phyloP scores from a whole-genome alignment of 2,888 invertebrate genomes.

The Polylopha cassiicola region DNA sequence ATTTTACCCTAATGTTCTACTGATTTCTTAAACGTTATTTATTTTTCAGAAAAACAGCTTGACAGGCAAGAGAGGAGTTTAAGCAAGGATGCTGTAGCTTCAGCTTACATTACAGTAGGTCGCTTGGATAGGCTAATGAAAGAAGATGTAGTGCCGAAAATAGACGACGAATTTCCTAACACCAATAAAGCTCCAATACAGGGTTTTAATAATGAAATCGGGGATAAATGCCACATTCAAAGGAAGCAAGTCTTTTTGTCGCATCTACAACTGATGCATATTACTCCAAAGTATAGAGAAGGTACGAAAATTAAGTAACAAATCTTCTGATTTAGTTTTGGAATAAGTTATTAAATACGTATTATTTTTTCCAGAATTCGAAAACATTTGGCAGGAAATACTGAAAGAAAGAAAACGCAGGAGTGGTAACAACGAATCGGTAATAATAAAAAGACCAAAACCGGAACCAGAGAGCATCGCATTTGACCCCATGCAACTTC shows the following conservation, averaged over 20 bases:
- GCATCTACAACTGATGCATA: conserved; percentile 74
- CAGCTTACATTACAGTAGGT: conserved; percentile 64
- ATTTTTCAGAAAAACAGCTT: conserved; percentile 70
- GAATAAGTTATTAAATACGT: not conserved
- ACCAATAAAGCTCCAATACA: conserved; percentile 35
- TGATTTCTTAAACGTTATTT: not conserved
- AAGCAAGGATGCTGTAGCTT: conserved; percentile 68
- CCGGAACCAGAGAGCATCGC: conserved; percentile 29
- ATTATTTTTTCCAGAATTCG: conserved; percentile 70
- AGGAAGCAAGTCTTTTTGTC: conserved; percentile 79
- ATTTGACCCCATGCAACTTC: conserved; percentile 54
- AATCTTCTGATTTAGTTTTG: not conserved
- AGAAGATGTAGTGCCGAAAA: conserved; percentile 42
- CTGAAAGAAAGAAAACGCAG: conserved; percentile 79
- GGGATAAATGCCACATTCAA: conserved; percentile 38
- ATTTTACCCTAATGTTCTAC: no score
- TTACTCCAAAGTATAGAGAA: conserved; percentile 74
- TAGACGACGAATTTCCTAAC: conserved; percentile 11
- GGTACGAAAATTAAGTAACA: conserved; percentile 56
- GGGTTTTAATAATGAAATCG: conserved; percentile 10
- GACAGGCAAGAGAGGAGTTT: conserved; percentile 78
- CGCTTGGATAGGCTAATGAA: conserved; percentile 44
- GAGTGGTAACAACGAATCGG: conserved; percentile 51
- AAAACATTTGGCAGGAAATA: conserved; percentile 80
- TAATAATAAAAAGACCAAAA: conserved; percentile 30